These are phyloP conservation scores for Sebastes fasciatus DNA, from an alignment of 2,113 vertebrate genomes.

Conservation along the genomic window DNA sequence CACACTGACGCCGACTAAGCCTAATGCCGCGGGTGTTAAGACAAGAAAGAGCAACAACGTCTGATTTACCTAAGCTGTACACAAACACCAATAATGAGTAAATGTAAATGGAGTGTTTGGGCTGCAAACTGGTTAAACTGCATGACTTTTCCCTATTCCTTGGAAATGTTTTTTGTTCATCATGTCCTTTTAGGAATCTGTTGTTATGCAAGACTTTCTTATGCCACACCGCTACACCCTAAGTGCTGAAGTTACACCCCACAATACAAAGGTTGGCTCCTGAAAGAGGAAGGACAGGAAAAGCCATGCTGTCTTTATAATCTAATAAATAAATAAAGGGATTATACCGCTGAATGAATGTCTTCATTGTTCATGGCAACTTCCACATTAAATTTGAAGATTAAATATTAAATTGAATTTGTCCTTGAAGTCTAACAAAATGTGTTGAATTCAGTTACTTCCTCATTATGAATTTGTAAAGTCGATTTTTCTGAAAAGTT, in stretches of 20 bases:
- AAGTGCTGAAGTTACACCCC: too few species aligned
- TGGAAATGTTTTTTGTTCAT: background rate
- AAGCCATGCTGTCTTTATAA: background rate
- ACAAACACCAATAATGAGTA: background rate
- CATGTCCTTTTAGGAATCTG: background rate
- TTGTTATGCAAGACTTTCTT: background rate
- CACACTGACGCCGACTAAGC: background rate
- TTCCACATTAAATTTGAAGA: background rate
- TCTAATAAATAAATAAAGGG: background rate
- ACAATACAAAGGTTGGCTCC: background rate
- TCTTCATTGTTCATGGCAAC: background rate
- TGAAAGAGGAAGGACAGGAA: background rate
- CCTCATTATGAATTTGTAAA: background rate
- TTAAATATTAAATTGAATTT: background rate
- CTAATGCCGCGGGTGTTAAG: background rate
- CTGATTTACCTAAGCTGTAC: background rate
- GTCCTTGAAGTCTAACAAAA: background rate
- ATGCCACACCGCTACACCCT: too few species aligned
- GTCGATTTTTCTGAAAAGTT: background rate
- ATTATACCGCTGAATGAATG: background rate
- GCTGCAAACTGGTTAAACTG: background rate
- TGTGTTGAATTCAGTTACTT: background rate
- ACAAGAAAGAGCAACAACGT: background rate
- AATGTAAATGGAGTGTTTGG: background rate
- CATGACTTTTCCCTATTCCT: too few species aligned